Conservation (phyloP, 2,888 invertebrate species). For the Enchytraeus crypticus region DNA sequence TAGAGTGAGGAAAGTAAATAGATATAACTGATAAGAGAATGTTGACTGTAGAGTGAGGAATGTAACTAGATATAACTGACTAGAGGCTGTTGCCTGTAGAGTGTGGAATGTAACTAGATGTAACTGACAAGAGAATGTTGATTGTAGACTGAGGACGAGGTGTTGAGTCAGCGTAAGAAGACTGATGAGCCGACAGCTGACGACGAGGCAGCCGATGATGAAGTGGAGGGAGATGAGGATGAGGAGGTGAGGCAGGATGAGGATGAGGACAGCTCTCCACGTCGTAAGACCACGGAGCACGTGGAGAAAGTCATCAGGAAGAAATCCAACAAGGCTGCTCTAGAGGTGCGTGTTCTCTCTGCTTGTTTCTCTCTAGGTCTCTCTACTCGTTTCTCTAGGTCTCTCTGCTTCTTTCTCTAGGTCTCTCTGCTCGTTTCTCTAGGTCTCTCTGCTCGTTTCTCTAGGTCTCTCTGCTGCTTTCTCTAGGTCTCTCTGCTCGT, state of each 20-base stretch:
- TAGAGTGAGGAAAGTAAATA: too few species aligned
- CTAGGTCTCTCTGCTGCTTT: too few species aligned
- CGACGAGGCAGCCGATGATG: conserved; percentile 3
- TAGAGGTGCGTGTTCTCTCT: too few species aligned
- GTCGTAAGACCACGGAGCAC: background rate
- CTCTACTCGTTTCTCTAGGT: too few species aligned
- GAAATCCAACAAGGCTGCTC: background rate
- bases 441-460: too few species aligned
- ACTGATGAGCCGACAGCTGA: conserved; percentile 11
- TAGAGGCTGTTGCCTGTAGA: too few species aligned
- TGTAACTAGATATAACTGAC: too few species aligned
- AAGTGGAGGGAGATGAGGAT: background rate
- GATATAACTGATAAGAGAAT: background rate
- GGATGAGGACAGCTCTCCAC: background rate
- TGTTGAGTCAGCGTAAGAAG: conserved; percentile 11
- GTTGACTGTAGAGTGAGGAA: too few species aligned
- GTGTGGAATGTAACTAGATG: background rate
- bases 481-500: too few species aligned
- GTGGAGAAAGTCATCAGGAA: background rate
- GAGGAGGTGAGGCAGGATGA: background rate
- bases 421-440: too few species aligned
- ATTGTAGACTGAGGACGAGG: background rate
- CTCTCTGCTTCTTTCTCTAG: too few species aligned
- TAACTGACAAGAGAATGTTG: background rate
- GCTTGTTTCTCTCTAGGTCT: too few species aligned